These are phyloP conservation scores for Philypnodon macrostomus DNA, from an alignment of 2,797 vertebrate species.

Conservation along the genomic window DNA sequence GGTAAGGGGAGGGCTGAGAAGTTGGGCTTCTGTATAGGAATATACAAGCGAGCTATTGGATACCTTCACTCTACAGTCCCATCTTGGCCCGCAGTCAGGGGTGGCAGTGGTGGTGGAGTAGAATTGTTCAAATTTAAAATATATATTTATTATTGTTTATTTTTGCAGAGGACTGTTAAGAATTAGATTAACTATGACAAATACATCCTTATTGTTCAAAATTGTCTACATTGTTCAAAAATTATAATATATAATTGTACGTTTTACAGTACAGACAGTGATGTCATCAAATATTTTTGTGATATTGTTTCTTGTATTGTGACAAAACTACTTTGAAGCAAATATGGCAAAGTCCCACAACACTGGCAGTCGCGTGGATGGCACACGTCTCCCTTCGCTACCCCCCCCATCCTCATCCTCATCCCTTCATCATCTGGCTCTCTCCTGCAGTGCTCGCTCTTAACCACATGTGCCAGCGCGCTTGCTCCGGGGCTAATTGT, in stretches of 20 bases:
- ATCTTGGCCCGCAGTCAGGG: slow-evolving; percentile 1
- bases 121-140: too few species aligned
- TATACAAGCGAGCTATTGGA: slow-evolving; percentile 70
- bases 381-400: slow-evolving; percentile 64
- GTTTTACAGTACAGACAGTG: too few species aligned
- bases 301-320: too few species aligned
- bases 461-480: slow-evolving; percentile 85
- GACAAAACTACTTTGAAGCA: too few species aligned
- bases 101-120: too few species aligned
- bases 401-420: slow-evolving; percentile 73
- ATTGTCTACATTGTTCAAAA: too few species aligned
- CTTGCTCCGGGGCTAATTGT: slow-evolving; percentile 91
- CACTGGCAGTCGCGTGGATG: slow-evolving; percentile 81
- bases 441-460: slow-evolving; percentile 75
- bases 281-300: too few species aligned
- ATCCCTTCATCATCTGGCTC: slow-evolving; percentile 89
- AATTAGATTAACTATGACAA: too few species aligned
- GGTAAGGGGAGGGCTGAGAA: slow-evolving; percentile 53
- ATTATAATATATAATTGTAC: too few species aligned
- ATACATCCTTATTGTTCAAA: too few species aligned
- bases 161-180: too few species aligned
- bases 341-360: slow-evolving; percentile 80
- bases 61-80: slow-evolving; percentile 63
- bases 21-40: slow-evolving; percentile 69
- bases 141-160: too few species aligned